phyloP scores from a whole-genome alignment of 2,797 vertebrate species.

The Hozukius guyotensis region DNA sequence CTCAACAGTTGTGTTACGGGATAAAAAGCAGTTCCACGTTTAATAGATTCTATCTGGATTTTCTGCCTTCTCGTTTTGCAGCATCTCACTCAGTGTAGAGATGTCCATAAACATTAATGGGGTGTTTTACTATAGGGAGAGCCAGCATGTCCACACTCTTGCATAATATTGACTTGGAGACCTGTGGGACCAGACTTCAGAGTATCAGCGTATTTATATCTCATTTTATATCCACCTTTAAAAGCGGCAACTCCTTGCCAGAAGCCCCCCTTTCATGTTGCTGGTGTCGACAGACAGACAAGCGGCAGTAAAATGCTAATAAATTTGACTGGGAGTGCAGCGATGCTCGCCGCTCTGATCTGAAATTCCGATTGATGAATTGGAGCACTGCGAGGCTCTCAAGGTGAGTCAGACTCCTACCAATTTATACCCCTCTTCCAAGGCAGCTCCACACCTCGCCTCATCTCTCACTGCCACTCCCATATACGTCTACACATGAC shows the following conservation, averaged over 20 bases:
- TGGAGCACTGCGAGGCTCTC: conserved; percentile 61
- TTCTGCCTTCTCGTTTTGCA: conserved; percentile 8
- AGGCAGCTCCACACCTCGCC: conserved; percentile 51
- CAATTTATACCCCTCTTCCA: conserved; percentile 60
- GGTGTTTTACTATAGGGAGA: conserved; percentile 42
- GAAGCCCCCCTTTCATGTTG: conserved; percentile 69
- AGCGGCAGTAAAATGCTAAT: conserved; percentile 75
- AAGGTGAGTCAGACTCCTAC: conserved; percentile 73
- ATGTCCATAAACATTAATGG: conserved; percentile 56
- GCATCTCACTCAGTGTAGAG: conserved; percentile 19
- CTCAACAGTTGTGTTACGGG: conserved; percentile 4
- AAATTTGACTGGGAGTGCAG: conserved; percentile 68
- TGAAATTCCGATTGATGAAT: conserved; percentile 80
- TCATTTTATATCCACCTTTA: conserved; percentile 65
- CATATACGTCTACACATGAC: conserved; percentile 44
- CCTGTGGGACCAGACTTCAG: conserved; percentile 58
- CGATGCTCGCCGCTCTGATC: conserved; percentile 67
- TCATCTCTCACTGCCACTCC: conserved; percentile 66
- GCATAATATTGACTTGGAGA: conserved; percentile 67
- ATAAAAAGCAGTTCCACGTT: background rate
- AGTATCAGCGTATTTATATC: conserved; percentile 64
- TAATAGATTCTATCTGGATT: conserved; percentile 32
- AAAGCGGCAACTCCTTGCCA: conserved; percentile 53
- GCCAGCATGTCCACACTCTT: conserved; percentile 36
- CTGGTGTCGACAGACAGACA: conserved; percentile 65